A percentile compares a stretch with the other conserved stretches of the same genome.
phyloP scores from a whole-genome alignment of 2,113 vertebrate genomes.

The Bungarus multicinctus region DNA sequence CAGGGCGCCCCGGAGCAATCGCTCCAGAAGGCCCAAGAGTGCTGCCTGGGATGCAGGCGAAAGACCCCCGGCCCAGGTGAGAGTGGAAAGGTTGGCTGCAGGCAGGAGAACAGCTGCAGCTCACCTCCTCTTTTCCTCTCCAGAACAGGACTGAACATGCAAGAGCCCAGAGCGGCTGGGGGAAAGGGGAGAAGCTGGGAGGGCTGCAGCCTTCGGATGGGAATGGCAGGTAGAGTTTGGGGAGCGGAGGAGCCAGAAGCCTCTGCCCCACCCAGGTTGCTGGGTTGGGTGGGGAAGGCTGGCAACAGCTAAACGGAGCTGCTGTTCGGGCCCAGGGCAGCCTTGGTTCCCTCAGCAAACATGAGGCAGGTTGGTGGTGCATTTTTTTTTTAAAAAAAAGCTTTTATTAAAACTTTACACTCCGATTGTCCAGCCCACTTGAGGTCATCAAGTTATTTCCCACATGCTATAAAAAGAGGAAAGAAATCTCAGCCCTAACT shows the following conservation, averaged over 20 bases:
- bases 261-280: not conserved
- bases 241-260: not conserved
- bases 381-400: not conserved
- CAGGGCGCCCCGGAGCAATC: not conserved
- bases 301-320: not conserved
- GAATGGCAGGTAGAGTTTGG: not conserved
- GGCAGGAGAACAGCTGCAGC: not conserved
- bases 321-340: not conserved
- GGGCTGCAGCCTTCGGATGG: not conserved
- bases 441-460: slow-evolving; percentile 6
- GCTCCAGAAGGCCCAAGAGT: not conserved
- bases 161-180: not conserved
- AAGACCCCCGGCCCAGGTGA: too few relatives aligned
- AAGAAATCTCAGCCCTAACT: not conserved
- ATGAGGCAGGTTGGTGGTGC: not conserved
- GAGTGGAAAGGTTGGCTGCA: not conserved
- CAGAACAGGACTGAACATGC: not conserved
- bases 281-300: not conserved
- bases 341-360: not conserved
- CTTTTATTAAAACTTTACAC: slow-evolving; percentile 38
- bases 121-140: not conserved
- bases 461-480: not conserved
- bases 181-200: not conserved
- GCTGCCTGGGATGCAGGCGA: not conserved
- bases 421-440: not conserved